These are phyloP conservation scores for Oligia latruncula DNA, from an alignment of 2,888 invertebrate species.

Conservation along the genomic window DNA sequence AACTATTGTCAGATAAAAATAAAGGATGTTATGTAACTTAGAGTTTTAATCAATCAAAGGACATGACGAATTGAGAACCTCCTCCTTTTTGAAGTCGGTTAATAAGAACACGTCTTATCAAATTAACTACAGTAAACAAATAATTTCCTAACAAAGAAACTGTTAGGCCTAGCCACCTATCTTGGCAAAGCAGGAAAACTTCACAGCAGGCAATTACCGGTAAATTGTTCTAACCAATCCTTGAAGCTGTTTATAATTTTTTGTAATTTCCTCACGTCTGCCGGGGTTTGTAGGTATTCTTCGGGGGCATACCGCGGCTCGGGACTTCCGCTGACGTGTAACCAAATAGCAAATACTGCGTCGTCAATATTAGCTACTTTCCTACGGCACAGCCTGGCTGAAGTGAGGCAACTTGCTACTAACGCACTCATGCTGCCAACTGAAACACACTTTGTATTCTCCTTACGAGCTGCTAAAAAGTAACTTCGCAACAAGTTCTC, in stretches of 20 bases:
- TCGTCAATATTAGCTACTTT: conserved; percentile 78
- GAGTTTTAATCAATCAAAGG: conserved; percentile 8
- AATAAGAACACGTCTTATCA: neutral
- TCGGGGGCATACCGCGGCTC: conserved; percentile 84
- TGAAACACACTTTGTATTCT: conserved; percentile 77
- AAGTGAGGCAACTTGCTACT: conserved; percentile 77
- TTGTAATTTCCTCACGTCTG: conserved; percentile 77
- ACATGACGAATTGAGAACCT: no score
- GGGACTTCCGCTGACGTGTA: conserved; percentile 82
- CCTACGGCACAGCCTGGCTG: conserved; percentile 83
- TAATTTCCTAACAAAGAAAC: neutral
- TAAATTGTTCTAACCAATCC: conserved; percentile 83
- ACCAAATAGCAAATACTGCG: conserved; percentile 85
- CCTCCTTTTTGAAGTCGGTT: no score
- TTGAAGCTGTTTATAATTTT: conserved; percentile 80
- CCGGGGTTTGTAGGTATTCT: conserved; percentile 83
- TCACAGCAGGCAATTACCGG: conserved; percentile 65
- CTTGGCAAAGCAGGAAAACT: conserved; percentile 51
- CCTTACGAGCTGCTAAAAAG: conserved; percentile 83
- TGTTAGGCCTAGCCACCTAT: neutral
- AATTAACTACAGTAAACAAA: neutral
- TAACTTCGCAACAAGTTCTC: conserved; percentile 80
- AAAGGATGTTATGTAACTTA: conserved; percentile 12
- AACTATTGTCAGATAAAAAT: conserved; percentile 22
- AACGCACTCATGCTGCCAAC: conserved; percentile 80